Evolutionary conservation across 2,113 vertebrate species (phyloP), one percentile per base, ranked within the genome.

Genomic region (Henicopernis longicauda): DNA sequence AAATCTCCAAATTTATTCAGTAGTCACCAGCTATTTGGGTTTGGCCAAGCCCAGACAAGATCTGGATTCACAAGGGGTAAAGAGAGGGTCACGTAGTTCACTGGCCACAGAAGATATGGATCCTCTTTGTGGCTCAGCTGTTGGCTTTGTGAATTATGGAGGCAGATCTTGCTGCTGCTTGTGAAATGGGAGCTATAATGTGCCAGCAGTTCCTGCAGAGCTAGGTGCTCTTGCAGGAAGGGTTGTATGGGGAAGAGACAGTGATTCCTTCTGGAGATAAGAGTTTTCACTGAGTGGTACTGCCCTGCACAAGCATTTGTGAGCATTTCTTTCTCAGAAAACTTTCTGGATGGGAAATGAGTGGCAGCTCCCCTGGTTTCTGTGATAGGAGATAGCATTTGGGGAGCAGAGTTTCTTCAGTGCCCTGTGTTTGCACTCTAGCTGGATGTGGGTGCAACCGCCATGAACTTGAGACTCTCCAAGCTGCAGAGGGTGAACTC

Each of bases 401-500:
- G 17, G 72, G 93, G 81, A 93, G 89, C 76, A 81, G 86, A 96
- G 85, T 88, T 95, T 95, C 10, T 94, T 97, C 96, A 97, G 83
- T 1, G 71, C 90, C 73, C 66, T 97, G 12, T 96, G 91, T 97
- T 95, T 97, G 95, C 94, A 55, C 95, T 96, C 86, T 95, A 97
- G 96, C 96, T 96, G 96, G 97, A 96, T 93, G 70, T 87, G 93
- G 95, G 96, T 95, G 96, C 96, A 96, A 89, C 95, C 97, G 92
- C 97, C 96, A 95, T 94, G 95, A 97, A 97, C 82, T 97, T 90
- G 0, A 96, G 97, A 97, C 90, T 94, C 85, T 95, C 93, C 96
- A 96, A 83, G 82, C 95, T 97, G 82, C 95, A 92, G 93, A 96
- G 96, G 97, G 96, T 97, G 97, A 97, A 96, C 97, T 97, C 96